These are phyloP conservation scores for Vesta saturnalis DNA, from an alignment of 2,888 invertebrate species.

Conservation along the genomic window DNA sequence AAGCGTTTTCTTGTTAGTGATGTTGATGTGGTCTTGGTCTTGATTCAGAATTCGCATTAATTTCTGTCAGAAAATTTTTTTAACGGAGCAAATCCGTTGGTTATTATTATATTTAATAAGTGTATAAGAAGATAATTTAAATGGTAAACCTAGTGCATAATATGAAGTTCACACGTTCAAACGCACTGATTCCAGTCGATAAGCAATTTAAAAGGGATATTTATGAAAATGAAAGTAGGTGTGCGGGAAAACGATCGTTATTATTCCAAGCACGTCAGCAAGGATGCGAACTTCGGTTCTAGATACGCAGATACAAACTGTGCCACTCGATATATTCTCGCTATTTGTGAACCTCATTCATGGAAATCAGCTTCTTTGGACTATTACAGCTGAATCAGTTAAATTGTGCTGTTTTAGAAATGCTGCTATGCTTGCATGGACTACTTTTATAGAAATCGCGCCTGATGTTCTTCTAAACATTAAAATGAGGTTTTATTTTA, in stretches of 20 bases:
- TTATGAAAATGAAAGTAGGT: conserved; percentile 58
- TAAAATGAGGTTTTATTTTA: conserved; percentile 10
- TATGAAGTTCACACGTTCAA: conserved; percentile 43
- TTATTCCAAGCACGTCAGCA: conserved; percentile 56
- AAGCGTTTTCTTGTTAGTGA: conserved; percentile 29
- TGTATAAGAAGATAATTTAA: conserved; percentile 22
- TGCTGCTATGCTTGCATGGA: conserved; percentile 29
- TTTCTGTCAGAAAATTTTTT: not conserved
- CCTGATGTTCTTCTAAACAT: conserved; percentile 11
- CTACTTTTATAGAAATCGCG: conserved; percentile 18
- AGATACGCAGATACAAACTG: conserved; percentile 51
- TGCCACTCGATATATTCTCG: conserved; percentile 54
- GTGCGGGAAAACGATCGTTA: conserved; percentile 50
- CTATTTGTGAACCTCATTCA: conserved; percentile 52
- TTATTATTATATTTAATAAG: not conserved
- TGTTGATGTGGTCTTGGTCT: not conserved
- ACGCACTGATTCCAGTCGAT: conserved; percentile 53
- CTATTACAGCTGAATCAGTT: conserved; percentile 54
- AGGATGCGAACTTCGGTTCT: conserved; percentile 46
- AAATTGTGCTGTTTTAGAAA: conserved; percentile 51
- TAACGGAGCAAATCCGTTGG: not conserved
- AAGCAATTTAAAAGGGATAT: conserved; percentile 58
- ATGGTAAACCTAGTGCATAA: conserved; percentile 35
- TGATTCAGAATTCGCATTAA: no score
- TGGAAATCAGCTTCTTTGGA: conserved; percentile 54